These are phyloP conservation scores for Prostheceraeus crozeri DNA, from an alignment of 2,888 invertebrate genomes.

Conservation along the genomic window DNA sequence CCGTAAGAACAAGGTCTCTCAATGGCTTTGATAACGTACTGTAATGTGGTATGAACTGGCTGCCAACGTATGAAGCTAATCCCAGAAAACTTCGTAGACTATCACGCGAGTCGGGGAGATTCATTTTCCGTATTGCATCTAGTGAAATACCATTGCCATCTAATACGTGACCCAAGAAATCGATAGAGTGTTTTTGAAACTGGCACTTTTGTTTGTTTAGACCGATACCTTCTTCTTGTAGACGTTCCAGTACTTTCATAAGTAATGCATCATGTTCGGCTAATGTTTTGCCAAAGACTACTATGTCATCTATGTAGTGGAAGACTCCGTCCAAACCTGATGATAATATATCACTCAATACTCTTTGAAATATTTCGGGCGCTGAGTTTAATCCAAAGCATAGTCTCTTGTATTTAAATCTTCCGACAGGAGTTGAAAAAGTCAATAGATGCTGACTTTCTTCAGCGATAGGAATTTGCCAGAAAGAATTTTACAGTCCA, in stretches of 20 bases:
- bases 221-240: constrained; percentile 28
- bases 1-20: constrained; percentile 3
- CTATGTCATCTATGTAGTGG: not conserved
- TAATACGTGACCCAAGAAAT: constrained; percentile 23
- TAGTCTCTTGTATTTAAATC: constrained; percentile 17
- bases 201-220: constrained; percentile 31
- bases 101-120: not conserved
- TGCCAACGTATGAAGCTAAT: constrained; percentile 23
- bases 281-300: not conserved
- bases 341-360: constrained; percentile 7
- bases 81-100: constrained; percentile 19
- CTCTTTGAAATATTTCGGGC: constrained; percentile 21
- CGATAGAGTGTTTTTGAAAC: too few species aligned
- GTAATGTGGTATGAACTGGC: constrained; percentile 21
- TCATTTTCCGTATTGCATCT: constrained; percentile 18
- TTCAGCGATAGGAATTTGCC: constrained; percentile 27
- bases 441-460: constrained; percentile 25
- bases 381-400: constrained; percentile 19
- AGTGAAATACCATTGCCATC: constrained; percentile 17
- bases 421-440: constrained; percentile 28
- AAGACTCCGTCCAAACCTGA: constrained; percentile 12
- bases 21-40: constrained; percentile 25
- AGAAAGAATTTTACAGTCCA: constrained; percentile 23
- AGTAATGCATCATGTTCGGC: constrained; percentile 24
- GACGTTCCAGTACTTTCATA: constrained; percentile 20